Evolutionary conservation across 2,888 invertebrate species (phyloP), one percentile per base, ranked within the genome.

Genomic region (Agrilus mali): DNA sequence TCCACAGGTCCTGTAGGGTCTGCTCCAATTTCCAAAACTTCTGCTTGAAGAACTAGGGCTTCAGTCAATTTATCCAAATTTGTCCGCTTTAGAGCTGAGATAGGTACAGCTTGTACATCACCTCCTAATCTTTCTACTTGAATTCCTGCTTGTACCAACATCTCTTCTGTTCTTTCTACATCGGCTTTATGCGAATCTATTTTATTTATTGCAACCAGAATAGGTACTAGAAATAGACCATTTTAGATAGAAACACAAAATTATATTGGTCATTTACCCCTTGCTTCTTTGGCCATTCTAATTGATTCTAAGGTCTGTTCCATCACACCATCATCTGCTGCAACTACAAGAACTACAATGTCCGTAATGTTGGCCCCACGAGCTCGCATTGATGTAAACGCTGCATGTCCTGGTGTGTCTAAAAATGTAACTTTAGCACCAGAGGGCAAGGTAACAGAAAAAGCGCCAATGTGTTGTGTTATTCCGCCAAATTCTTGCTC

Each of bases 241-340:
- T 40, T 27, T 27, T 27, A 27, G 10, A 27, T 22, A 27, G 34
- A 37, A 20, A 20, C 7, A 2, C 13, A 20, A 17, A n/a, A 37
- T 17, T 2, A 2, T 20, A 1, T 2, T 27, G 3, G 7, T n/a
- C 3, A 47, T 15, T 55, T 55, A 81, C 81, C 85, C 50, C 78
- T 70, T 0, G 88, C 83, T 53, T 82, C 77, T 57, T 75, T 74
- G 0, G 94, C 94, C 80, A 90, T 84, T 52, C 78, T 66, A 22
- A 98, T 84, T 22, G 90, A 92, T 68, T 98, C 93, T 2, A 83
- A 61, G 0, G 98, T 98, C 72, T 98, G 98, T 45, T 92, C 87
- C 93, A 95, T 97, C 36, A 97, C 95, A 4, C 98, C 96, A 68
- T 98, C 98, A 66, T 98, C 97, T 0, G 96, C 97, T 2, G 98